Evolutionary conservation across 2,113 vertebrate genomes (phyloP), one percentile per base, ranked within the genome.

Genomic region (Podiceps cristatus): DNA sequence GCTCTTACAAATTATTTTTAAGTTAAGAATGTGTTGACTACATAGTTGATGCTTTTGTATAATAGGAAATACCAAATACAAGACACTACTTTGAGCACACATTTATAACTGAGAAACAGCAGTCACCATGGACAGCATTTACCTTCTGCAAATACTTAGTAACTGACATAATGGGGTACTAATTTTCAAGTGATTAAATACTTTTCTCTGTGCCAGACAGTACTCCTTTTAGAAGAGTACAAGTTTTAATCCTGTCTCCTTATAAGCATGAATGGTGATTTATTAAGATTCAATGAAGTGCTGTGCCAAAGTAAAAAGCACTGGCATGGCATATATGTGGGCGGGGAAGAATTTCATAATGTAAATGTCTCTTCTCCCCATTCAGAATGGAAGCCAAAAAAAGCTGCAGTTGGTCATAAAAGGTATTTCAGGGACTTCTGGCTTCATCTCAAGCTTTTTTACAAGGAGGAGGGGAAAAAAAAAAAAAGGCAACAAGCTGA

Each of bases 401-500:
- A 63, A 56, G 47, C 31, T 80, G 67, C 59, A 24, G 33, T 37
- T 76, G 31, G 37, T 94, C 14, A 35, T 64, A 64, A 52, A 68
- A 89, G 49, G 33, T 71, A n/a, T 64, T 71, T 80, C 12, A 11
- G 69, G 63, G 63, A 59, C 28, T 40, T 13, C 5, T 28, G 75
- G 33, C 92, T 68, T 80, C 16, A 8, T 15, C 35, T 42, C 7
- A 6, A 6, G 45, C 25, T 62, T 15, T 55, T 13, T 2, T 13
- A 44, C 7, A 31, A 27, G 58, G 44, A 3, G 1, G 5, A 7
- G 6, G 16, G 15, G 15, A 45, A 18, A 18, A 18, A 18, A 18
- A 45, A 18, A 18, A 18, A 18, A 18, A 18, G 56, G 44, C 0
- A 0, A 7, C 10, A 50, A 50, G 27, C 35, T 63, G 20, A n/a